Evolutionary conservation across 2,888 invertebrate genomes (phyloP).

Genomic region (Spicauda simplicius): DNA sequence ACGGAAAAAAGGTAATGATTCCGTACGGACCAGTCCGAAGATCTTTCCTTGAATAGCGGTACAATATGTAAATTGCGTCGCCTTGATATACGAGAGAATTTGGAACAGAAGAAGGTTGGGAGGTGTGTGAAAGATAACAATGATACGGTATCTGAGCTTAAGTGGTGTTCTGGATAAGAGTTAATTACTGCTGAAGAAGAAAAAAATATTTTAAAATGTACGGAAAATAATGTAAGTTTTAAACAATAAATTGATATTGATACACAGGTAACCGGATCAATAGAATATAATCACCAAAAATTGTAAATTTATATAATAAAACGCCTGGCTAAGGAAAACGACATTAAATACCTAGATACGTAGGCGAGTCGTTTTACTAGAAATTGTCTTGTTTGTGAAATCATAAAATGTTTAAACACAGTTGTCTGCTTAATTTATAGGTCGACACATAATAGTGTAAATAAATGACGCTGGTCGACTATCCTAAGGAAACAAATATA

Average conservation of each 20-base stretch:
- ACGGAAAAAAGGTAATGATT: conserved; percentile 70
- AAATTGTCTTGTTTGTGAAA: too few species aligned
- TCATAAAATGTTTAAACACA: too few species aligned
- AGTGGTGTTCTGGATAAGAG: conserved; percentile 35
- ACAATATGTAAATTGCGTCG: conserved; percentile 71
- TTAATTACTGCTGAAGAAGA: conserved; percentile 17
- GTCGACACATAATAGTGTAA: too few species aligned
- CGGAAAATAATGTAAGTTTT: too few species aligned
- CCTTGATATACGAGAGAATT: conserved; percentile 62
- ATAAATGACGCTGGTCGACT: too few species aligned
- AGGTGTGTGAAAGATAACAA: conserved; percentile 61
- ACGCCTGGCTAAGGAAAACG: too few species aligned
- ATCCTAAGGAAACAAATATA: too few species aligned
- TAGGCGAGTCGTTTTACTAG: too few species aligned
- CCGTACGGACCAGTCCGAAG: conserved; percentile 61
- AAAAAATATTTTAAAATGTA: not conserved
- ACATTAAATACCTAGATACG: too few species aligned
- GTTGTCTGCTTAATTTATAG: too few species aligned
- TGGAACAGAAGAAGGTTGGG: conserved; percentile 55
- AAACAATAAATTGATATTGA: not conserved
- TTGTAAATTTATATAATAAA: too few species aligned
- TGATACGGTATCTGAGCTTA: conserved; percentile 42
- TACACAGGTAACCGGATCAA: not conserved
- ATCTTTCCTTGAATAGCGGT: conserved; percentile 74
- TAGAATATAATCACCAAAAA: too few species aligned